These are phyloP conservation scores for Hestina assimilis DNA, from an alignment of 1,140 invertebrate species.

Conservation along the genomic window DNA sequence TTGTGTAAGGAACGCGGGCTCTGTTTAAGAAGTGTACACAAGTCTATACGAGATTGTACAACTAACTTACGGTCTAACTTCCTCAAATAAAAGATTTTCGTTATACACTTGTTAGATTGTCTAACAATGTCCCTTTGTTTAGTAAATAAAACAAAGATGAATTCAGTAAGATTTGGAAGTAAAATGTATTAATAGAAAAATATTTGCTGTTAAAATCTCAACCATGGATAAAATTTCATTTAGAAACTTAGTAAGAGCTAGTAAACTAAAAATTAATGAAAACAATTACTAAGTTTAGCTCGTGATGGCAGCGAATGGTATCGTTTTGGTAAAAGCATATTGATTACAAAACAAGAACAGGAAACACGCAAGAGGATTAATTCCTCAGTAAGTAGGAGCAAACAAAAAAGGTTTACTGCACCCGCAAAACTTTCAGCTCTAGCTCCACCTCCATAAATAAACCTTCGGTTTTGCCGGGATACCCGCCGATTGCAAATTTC, in stretches of 20 bases:
- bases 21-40: slow-evolving; percentile 25
- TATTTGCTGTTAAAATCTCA: too few species aligned
- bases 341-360: background rate
- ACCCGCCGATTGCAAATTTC: slow-evolving; percentile 70
- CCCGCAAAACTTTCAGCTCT: slow-evolving; percentile 65
- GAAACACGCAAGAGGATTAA: slow-evolving; percentile 19
- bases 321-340: background rate
- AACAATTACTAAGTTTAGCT: too few species aligned
- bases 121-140: too few species aligned
- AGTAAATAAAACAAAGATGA: too few species aligned
- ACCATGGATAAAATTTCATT: too few species aligned
- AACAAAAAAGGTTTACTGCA: slow-evolving; percentile 59
- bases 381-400: slow-evolving; percentile 14
- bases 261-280: too few species aligned
- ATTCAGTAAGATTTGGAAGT: too few species aligned
- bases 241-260: too few species aligned
- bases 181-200: too few species aligned
- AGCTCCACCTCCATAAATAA: slow-evolving; percentile 72
- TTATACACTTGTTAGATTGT: slow-evolving; percentile 5
- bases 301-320: background rate
- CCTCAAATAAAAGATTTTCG: slow-evolving; percentile 15
- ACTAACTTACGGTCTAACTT: slow-evolving; percentile 10
- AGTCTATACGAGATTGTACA: slow-evolving; percentile 1
- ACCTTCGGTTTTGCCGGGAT: slow-evolving; percentile 71
- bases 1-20: slow-evolving; percentile 30